Conservation (phyloP, 2,797 vertebrate genomes). For the Avahi laniger region DNA sequence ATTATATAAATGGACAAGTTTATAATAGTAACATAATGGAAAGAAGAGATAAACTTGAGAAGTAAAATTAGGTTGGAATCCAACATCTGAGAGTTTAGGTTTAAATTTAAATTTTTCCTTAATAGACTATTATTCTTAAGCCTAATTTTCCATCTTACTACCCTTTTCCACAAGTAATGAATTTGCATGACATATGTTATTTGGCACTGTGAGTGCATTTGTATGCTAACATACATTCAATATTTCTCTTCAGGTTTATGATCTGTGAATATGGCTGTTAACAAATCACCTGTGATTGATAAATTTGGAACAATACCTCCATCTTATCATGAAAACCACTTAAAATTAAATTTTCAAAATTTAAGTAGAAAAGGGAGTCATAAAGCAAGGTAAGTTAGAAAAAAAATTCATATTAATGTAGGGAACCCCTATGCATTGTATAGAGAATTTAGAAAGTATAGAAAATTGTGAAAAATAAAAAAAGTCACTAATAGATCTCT, state of each 20-base stretch:
- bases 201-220: not conserved
- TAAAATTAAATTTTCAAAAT: slow-evolving; percentile 14
- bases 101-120: slow-evolving; percentile 30
- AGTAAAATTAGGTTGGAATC: not conserved
- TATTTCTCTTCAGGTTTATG: slow-evolving; percentile 56
- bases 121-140: not conserved
- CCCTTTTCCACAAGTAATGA: not conserved
- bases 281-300: not conserved
- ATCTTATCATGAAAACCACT: not conserved
- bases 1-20: not conserved
- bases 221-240: slow-evolving; percentile 44
- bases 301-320: slow-evolving; percentile 9
- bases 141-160: slow-evolving; percentile 23
- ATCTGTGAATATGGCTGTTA: slow-evolving; percentile 47
- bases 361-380: not conserved
- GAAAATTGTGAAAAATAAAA: not conserved
- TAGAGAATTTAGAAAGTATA: slow-evolving; percentile 12
- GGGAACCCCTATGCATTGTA: not conserved
- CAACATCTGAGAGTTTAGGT: not conserved
- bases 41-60: not conserved
- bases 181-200: not conserved
- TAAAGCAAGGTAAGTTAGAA: slow-evolving; percentile 59
- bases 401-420: not conserved
- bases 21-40: not conserved
- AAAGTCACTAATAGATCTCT: not conserved